phyloP scores from a whole-genome alignment of 2,113 vertebrate species.

The Oreotrochilus melanogaster region DNA sequence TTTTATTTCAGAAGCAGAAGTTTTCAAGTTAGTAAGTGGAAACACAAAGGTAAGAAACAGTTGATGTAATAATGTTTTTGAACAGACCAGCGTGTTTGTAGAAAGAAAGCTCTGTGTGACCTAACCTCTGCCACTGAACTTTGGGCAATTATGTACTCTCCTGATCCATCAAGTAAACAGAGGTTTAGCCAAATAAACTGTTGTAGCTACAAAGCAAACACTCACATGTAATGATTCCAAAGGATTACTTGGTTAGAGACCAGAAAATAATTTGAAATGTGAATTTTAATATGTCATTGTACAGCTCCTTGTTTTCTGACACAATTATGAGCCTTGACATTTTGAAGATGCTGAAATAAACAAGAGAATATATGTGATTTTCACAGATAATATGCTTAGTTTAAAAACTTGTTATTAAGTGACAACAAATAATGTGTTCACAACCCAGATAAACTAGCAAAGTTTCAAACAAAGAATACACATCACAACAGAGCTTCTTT shows the following conservation, averaged over 20 bases:
- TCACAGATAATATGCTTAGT: background rate
- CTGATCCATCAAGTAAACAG: background rate
- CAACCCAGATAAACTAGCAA: background rate
- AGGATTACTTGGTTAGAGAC: background rate
- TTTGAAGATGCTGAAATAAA: background rate
- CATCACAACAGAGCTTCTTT: background rate
- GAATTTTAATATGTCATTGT: background rate
- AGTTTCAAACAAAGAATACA: background rate
- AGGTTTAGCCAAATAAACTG: background rate
- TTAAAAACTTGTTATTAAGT: background rate
- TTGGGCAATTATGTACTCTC: background rate
- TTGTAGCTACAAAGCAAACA: background rate
- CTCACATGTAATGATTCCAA: background rate
- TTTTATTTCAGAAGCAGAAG: background rate
- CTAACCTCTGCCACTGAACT: conserved; percentile 4
- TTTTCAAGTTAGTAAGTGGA: background rate
- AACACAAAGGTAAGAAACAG: background rate
- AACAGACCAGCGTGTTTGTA: background rate
- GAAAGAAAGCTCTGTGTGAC: background rate
- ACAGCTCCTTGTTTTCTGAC: background rate
- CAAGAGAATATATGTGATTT: background rate
- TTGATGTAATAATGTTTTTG: background rate
- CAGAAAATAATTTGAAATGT: background rate
- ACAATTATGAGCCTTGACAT: background rate
- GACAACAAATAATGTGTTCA: background rate